These are phyloP conservation scores for Alca torda DNA, from an alignment of 2,797 vertebrate genomes.

Conservation along the genomic window DNA sequence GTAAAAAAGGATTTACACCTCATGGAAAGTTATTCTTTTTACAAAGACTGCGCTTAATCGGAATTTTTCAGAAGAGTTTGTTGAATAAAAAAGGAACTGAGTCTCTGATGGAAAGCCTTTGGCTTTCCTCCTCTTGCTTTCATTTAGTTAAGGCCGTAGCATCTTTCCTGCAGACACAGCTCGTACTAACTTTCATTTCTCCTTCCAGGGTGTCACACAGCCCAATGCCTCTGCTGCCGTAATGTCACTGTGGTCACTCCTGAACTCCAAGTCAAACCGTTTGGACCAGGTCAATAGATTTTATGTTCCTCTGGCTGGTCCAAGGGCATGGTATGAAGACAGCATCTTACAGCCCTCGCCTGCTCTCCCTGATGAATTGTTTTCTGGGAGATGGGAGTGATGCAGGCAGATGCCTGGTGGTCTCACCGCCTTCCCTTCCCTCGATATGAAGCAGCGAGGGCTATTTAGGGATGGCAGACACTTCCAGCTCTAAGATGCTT, in stretches of 20 bases:
- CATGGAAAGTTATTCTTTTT: neutral
- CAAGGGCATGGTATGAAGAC: accelerated
- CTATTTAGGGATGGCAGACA: neutral
- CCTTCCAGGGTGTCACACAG: too few relatives aligned
- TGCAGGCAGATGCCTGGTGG: neutral
- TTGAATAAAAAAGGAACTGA: neutral
- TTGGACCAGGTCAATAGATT: neutral
- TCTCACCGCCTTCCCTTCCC: neutral
- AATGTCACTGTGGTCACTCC: accelerated
- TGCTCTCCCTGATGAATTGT: accelerated
- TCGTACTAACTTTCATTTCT: neutral
- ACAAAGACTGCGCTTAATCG: neutral
- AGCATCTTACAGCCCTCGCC: neutral
- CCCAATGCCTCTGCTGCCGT: neutral
- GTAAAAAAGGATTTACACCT: constrained; percentile 22
- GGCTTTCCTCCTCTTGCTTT: neutral
- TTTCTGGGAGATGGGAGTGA: neutral
- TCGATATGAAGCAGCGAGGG: neutral
- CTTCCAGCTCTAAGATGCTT: neutral
- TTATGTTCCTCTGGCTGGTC: neutral
- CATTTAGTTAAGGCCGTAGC: neutral
- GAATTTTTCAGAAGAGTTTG: neutral
- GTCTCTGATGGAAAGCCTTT: neutral
- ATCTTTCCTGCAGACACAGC: neutral
- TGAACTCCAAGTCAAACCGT: neutral